Base-by-base conservation (phyloP, 2,888 invertebrate species). In the Dynastes tityus region DNA sequence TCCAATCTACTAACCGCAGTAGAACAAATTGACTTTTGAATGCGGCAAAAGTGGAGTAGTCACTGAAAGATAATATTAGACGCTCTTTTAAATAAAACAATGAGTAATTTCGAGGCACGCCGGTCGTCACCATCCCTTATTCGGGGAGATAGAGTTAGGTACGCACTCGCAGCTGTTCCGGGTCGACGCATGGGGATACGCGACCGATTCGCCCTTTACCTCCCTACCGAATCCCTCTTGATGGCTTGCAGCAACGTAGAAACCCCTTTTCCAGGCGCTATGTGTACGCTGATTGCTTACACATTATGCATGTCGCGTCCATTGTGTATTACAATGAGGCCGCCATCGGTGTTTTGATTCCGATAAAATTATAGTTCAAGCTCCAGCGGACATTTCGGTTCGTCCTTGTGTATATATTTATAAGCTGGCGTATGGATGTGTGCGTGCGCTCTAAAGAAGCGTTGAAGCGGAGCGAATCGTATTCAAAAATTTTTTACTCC, bases 301-400 rank as follows among this genome's bases (percentile, higher is more conserved):
- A 86, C 88, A 89, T 89, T 88, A 89, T 88, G 88, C 88, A 88
- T 88, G 88, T 87, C 87, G 87, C 87, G 87, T 87, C 84, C 84
- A 83, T 78, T 79, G 81, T 83, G 81, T 80, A 80, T 81, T 80
- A 83, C 83, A 83, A 82, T 82, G 82, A 79, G 80, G 79, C 79
- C 77, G 82, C 82, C 83, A 82, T 82, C 81, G 81, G 82, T 84
- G 81, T 84, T 83, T 84, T 82, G 82, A 81, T 81, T 82, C 78
- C 71, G 78, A 79, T 79, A 81, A 82, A 84, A 83, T 84, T 83
- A 81, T 82, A 83, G 83, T 84, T 83, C 82, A 81, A 82, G 83
- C 83, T 83, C 77, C 80, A 81, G 58, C 80, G 82, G 80, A 80
- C 82, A 82, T 84, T 84, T 80, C 80, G 83, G 82, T 79, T 78